These are phyloP conservation scores for Festucalex cinctus DNA, from an alignment of 2,113 vertebrate species.

Conservation along the genomic window DNA sequence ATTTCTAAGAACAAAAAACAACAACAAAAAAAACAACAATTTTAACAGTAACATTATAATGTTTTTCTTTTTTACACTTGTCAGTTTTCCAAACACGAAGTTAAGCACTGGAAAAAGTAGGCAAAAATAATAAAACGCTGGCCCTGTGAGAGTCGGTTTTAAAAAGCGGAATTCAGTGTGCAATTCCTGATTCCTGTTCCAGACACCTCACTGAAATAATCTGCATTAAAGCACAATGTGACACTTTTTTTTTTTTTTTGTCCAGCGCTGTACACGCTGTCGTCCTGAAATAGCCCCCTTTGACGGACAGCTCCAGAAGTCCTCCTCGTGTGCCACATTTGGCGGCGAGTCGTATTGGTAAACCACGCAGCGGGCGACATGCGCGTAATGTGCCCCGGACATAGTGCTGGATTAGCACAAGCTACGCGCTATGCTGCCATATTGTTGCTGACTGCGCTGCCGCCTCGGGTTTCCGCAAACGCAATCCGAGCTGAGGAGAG, in stretches of 20 bases:
- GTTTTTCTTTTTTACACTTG: background rate
- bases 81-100: background rate
- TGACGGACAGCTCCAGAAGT: conserved; percentile 22
- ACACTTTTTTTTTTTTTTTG: background rate
- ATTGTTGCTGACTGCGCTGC: conserved; percentile 42
- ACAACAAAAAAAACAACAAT: background rate
- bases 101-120: background rate
- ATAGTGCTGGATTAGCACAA: conserved; percentile 36
- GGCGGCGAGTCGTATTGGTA: background rate
- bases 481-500: conserved; percentile 23
- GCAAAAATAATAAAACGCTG: background rate
- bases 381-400: conserved; percentile 4
- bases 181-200: too few species aligned
- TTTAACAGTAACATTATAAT: background rate
- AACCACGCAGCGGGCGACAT: background rate
- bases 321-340: conserved; percentile 1
- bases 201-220: background rate
- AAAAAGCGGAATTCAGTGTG: background rate
- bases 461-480: conserved; percentile 46
- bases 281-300: conserved; percentile 38
- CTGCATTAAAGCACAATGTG: background rate
- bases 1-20: background rate
- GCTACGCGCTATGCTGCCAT: conserved; percentile 1
- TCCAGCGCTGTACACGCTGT: background rate
- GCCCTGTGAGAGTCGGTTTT: background rate